These are phyloP conservation scores for Conops quadrifasciatus DNA, from an alignment of 2,888 invertebrate species.

Conservation along the genomic window DNA sequence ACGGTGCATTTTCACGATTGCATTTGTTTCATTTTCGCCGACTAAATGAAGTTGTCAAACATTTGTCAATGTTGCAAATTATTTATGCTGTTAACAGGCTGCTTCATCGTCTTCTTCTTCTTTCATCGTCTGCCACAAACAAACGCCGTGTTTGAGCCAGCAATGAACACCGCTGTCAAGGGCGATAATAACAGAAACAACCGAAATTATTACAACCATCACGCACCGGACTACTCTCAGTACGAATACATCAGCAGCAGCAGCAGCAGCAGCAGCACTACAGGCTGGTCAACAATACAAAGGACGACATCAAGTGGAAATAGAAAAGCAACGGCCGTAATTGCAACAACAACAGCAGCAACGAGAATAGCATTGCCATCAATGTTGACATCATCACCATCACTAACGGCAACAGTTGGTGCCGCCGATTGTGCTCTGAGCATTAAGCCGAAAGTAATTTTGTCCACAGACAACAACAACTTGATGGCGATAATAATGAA, in stretches of 20 bases:
- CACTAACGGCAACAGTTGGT: constrained; percentile 30
- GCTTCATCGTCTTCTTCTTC: constrained; percentile 61
- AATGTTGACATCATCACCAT: constrained; percentile 13
- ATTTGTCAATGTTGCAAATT: constrained; percentile 64
- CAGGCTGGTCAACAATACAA: constrained; percentile 6
- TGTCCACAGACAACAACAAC: constrained; percentile 30
- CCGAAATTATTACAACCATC: constrained; percentile 34
- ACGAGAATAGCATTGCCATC: constrained; percentile 31
- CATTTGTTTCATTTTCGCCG: constrained; percentile 39
- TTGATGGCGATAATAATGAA: constrained; percentile 22
- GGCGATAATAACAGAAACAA: constrained; percentile 34
- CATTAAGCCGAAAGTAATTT: constrained; percentile 43
- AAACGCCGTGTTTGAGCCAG: constrained; percentile 34
- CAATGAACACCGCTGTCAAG: constrained; percentile 31
- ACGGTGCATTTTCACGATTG: constrained; percentile 17
- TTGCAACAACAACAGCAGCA: constrained; percentile 30
- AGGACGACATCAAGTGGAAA: constrained; percentile 27
- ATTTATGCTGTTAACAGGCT: constrained; percentile 66
- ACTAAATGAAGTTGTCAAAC: constrained; percentile 66
- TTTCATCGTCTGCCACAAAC: constrained; percentile 39
- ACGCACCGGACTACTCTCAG: constrained; percentile 34
- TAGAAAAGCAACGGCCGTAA: constrained; percentile 29
- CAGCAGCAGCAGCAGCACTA: constrained; percentile 35
- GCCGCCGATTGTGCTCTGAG: constrained; percentile 46
- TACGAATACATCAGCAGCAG: constrained; percentile 38